A percentile compares a stretch with the other conserved stretches of the same genome.
Evolutionary conservation across 2,113 vertebrate genomes (phyloP).

Genomic region (Aegotheles bennettii): DNA sequence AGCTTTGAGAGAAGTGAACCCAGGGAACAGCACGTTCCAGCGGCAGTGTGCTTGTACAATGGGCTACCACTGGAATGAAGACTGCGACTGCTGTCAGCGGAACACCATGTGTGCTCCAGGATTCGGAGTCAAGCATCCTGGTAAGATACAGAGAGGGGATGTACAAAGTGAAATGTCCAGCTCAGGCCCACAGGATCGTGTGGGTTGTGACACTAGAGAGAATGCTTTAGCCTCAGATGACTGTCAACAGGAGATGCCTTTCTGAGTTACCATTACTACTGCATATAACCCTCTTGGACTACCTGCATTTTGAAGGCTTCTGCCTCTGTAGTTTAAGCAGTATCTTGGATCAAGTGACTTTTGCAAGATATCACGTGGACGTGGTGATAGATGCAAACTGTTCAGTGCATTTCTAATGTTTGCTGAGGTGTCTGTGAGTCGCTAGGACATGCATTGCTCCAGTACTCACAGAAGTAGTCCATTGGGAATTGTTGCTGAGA

Average conservation of each 20-base stretch:
- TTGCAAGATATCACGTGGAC: not conserved
- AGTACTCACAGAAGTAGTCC: not conserved
- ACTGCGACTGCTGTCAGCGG: slow-evolving; percentile 85
- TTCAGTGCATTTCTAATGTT: not conserved
- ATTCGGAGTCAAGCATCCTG: slow-evolving; percentile 70
- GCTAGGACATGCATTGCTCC: not conserved
- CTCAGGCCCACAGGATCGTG: accelerated
- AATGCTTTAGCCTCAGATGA: not conserved
- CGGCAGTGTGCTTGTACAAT: slow-evolving; percentile 79
- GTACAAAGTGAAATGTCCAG: not conserved
- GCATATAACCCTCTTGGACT: not conserved
- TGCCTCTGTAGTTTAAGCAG: not conserved
- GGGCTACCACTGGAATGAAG: slow-evolving; percentile 83
- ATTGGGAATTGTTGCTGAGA: not conserved
- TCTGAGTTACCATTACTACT: not conserved
- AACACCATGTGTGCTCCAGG: slow-evolving; percentile 80
- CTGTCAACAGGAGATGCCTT: not conserved
- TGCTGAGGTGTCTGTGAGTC: not conserved
- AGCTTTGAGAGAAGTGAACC: slow-evolving; percentile 75
- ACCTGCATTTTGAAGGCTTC: not conserved
- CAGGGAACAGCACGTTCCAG: slow-evolving; percentile 75
- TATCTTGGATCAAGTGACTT: not conserved
- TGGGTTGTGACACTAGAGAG: not conserved
- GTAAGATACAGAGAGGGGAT: slow-evolving; percentile 29
- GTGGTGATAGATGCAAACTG: not conserved